Evolutionary conservation across 2,797 vertebrate species (phyloP), one percentile per base, ranked within the genome.

Genomic region (Tachyglossus aculeatus): DNA sequence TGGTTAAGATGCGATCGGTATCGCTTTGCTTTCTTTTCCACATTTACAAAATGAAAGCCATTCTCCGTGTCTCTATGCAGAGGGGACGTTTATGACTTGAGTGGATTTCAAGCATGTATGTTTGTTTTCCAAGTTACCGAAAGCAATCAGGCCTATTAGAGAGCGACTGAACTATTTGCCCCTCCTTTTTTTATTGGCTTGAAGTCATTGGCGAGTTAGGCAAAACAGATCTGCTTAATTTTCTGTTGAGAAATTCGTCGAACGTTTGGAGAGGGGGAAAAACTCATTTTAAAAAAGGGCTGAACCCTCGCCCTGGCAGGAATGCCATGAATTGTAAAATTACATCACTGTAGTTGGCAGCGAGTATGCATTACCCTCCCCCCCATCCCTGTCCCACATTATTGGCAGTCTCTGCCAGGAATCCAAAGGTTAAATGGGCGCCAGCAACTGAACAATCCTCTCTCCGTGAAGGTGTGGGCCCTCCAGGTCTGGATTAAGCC

Each of bases 71-170:
- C 53, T 63, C 71, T 9, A 50, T 50, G 9, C 54, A 51, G 22
- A 51, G 19, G 40, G 44, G n/a, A 53, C 27, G 19, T 68, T 77
- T 40, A 27, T 65, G 62, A 66, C 69, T 54, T 68, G 45, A 21
- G 18, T 27, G 27, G 29, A 62, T 78, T 69, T 63, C 45, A 63
- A 32, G 29, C 25, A 10, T 62, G 19, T 72, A 34, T 48, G 25
- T 77, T 67, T 68, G 27, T 73, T 83, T 78, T 40, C 38, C 24
- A 47, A 44, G 31, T 32, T 71, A 65, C 29, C 24, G 47, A 62
- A 53, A 50, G 27, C 22, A 57, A 11, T 64, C 51, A 22, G 7
- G 52, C 52, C 38, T 77, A 36, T 82, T 62, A 44, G 47, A 59
- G 25, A 29, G 33, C 25, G 39, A 71, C 10, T 54, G 40, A 32